Evolutionary conservation across 2,113 vertebrate species (phyloP), one percentile per base, ranked within the genome.

Genomic region (Sphyrna mokarran): DNA sequence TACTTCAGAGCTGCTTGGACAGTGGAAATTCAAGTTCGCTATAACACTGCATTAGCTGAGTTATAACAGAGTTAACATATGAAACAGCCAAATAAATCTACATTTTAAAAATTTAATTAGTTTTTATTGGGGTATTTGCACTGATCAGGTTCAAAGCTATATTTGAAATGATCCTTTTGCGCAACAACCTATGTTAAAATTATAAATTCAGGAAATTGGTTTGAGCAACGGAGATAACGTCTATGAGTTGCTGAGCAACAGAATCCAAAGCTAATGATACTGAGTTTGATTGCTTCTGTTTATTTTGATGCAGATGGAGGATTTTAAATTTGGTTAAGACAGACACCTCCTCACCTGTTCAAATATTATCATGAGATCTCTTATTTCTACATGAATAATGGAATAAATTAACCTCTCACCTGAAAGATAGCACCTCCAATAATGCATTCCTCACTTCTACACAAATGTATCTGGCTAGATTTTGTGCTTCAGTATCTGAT

Each of bases 151-250:
- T 83, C 78, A 83, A 20, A 40, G n/a, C 80, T 83, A 80, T 80
- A 80, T 80, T 80, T 80, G n/a, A 80, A 37, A 72, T 72, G 6
- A 80, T 18, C 13, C 78, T 37, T 80, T 80, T 37, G 14, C 16
- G n/a, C n/a, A 80, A 78, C 29, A 78, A 78, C 76, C 76, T 80
- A n/a, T 40, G n/a, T 78, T 83, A 83, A 83, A 83, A 83, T 83
- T 18, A 18, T 80, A 80, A 80, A 16, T 80, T 40, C 37, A 83
- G 80, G 80, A 40, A 76, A 83, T 83, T 83, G 80, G 4, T 83
- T 83, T 83, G n/a, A 83, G 37, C 80, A 83, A 20, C 37, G 20
- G 37, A 20, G 80, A 16, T 72, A 72, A 26, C 13, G 14, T 37
- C n/a, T 80, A 37, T 14, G 14, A 80, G 78, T 80, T 80, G 78